Percentiles rank a stretch among this genome's conserved stretches.
Conservation (phyloP, 1,140 invertebrate genomes). For the Lasioglossum albipes region DNA sequence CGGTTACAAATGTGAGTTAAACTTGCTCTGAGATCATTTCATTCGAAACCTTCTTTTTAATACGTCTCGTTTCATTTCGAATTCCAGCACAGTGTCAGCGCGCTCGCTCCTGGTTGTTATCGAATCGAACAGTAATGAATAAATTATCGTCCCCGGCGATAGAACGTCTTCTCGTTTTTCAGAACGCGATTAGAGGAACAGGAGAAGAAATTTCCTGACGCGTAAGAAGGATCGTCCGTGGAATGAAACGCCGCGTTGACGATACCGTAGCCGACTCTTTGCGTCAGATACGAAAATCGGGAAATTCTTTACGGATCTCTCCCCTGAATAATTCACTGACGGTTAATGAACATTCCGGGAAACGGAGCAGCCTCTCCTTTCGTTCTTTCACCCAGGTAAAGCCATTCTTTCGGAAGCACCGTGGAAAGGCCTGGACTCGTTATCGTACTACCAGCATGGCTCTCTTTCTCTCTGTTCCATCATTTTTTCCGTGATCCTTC, state of each 20-base stretch:
- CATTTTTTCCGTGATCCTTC: background rate
- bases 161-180: background rate
- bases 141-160: background rate
- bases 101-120: background rate
- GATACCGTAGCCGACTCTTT: background rate
- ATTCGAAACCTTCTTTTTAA: background rate
- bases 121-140: background rate
- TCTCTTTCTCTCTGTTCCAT: background rate
- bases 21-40: background rate
- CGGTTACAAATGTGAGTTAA: background rate
- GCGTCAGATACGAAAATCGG: conserved; percentile 12
- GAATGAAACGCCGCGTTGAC: background rate
- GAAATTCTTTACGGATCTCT: conserved; percentile 10
- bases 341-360: conserved; percentile 48
- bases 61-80: background rate
- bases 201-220: background rate
- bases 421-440: conserved; percentile 30
- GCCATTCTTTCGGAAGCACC: conserved; percentile 7
- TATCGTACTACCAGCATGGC: background rate
- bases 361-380: background rate
- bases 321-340: conserved; percentile 48
- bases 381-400: background rate
- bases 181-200: no score
- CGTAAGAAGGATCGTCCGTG: background rate
- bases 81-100: background rate